Evolutionary conservation across 2,888 invertebrate species (phyloP).

Genomic region (Coremacera marginata): DNA sequence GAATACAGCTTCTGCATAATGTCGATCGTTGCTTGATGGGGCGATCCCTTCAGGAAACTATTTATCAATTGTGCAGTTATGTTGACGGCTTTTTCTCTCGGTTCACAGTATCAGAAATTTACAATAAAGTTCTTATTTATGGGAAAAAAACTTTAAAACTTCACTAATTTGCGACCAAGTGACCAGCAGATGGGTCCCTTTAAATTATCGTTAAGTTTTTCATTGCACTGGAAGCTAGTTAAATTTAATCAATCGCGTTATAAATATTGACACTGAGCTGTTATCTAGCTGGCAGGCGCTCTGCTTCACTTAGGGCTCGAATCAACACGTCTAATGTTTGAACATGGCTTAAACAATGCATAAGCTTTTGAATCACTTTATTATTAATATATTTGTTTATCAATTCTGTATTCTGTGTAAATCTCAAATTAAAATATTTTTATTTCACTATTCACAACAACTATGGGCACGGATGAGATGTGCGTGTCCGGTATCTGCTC

Average conservation of each 20-base stretch:
- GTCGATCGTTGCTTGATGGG: constrained; percentile 68
- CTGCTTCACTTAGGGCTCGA: neutral
- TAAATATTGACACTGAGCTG: neutral
- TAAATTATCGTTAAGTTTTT: no score
- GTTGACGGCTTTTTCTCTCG: constrained; percentile 60
- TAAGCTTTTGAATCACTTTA: constrained; percentile 36
- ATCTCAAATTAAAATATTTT: constrained; percentile 57
- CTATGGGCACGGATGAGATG: constrained; percentile 16
- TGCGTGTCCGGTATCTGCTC: constrained; percentile 48
- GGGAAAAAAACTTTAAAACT: no score
- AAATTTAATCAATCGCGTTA: no score
- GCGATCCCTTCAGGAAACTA: constrained; percentile 66
- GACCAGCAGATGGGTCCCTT: neutral
- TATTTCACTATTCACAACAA: constrained; percentile 31
- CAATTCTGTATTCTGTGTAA: constrained; percentile 52
- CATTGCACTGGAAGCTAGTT: no score
- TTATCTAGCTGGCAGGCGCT: neutral
- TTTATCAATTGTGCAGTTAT: constrained; percentile 67
- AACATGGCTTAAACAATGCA: constrained; percentile 28
- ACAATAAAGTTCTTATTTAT: neutral
- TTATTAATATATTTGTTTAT: constrained; percentile 55
- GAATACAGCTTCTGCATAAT: constrained; percentile 70
- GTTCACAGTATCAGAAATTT: neutral
- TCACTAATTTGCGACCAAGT: neutral
- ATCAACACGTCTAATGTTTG: constrained; percentile 30